Conservation (phyloP, 1,140 invertebrate genomes). For the Apis laboriosa region DNA sequence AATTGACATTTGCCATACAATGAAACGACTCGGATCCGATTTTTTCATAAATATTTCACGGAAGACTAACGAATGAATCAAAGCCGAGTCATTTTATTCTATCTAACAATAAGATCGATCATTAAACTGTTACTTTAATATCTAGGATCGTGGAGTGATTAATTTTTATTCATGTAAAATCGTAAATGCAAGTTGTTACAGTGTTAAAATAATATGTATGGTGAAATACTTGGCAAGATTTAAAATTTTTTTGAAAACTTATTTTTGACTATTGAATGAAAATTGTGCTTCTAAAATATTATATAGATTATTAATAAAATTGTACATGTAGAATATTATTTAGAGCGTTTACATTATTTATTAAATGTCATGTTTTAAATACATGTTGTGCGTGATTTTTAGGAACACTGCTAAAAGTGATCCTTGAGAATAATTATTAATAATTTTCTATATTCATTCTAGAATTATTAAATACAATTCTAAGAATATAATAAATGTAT, state of each 20-base stretch:
- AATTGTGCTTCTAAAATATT: neutral
- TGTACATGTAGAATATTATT: neutral
- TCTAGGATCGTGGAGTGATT: neutral
- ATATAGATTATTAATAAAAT: neutral
- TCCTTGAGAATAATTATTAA: too few species aligned
- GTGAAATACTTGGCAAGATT: neutral
- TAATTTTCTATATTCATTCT: too few species aligned
- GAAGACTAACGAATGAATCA: slow-evolving; percentile 30
- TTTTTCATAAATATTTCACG: neutral
- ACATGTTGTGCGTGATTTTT: neutral
- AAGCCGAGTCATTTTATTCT: neutral
- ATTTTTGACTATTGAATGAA: neutral
- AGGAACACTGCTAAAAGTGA: too few species aligned
- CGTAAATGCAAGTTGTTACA: too few species aligned
- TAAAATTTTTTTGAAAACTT: neutral
- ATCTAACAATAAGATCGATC: neutral
- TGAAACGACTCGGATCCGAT: slow-evolving; percentile 9
- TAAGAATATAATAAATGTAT: too few species aligned
- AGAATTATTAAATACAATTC: too few species aligned
- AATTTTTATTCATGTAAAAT: neutral
- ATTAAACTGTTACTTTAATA: neutral
- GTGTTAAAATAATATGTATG: neutral
- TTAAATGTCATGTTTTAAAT: too few species aligned
- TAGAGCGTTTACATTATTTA: too few species aligned
- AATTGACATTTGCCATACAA: slow-evolving; percentile 6